A percentile compares a stretch with the other conserved stretches of the same genome.
phyloP scores from a whole-genome alignment of 2,888 invertebrate genomes.

The Drosophila austrosaltans region DNA sequence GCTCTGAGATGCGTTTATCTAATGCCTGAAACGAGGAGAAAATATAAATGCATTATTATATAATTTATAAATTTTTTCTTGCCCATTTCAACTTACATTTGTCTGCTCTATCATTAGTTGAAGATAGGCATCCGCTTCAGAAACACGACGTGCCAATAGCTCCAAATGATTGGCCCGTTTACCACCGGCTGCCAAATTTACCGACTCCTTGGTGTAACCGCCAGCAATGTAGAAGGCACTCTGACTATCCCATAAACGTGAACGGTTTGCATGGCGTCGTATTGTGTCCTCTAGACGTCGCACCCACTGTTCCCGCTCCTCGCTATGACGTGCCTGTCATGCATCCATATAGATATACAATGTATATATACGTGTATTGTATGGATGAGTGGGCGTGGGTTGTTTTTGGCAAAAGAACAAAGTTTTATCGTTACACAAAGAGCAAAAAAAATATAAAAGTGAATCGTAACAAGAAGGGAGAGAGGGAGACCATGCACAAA shows the following conservation, averaged over 20 bases:
- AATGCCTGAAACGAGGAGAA: conserved; percentile 85
- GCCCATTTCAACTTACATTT: conserved; percentile 85
- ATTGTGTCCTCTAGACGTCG: conserved; percentile 97
- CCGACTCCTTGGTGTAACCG: conserved; percentile 84
- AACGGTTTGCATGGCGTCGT: conserved; percentile 89
- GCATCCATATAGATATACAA: conserved; percentile 21
- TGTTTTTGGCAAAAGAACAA: conserved; percentile 52
- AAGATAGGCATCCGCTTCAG: conserved; percentile 97
- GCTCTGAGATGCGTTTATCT: conserved; percentile 87
- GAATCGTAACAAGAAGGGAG: conserved; percentile 19
- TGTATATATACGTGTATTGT: background rate
- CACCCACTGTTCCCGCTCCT: conserved; percentile 98
- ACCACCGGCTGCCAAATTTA: conserved; percentile 81
- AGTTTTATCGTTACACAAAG: conserved; percentile 67
- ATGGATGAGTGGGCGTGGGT: conserved; percentile 26
- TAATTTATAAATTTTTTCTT: conserved; percentile 12
- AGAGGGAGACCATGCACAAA: background rate
- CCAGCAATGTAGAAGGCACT: conserved; percentile 79
- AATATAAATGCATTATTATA: conserved; percentile 22
- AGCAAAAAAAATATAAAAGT: conserved; percentile 44
- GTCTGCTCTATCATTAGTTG: conserved; percentile 98
- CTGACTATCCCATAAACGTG: conserved; percentile 82
- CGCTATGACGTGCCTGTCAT: conserved; percentile 94
- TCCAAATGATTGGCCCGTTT: conserved; percentile 84
- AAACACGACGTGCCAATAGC: conserved; percentile 94